Evolutionary conservation across 2,797 vertebrate species (phyloP), one percentile per base, ranked within the genome.

Genomic region (Gymnocypris eckloni): DNA sequence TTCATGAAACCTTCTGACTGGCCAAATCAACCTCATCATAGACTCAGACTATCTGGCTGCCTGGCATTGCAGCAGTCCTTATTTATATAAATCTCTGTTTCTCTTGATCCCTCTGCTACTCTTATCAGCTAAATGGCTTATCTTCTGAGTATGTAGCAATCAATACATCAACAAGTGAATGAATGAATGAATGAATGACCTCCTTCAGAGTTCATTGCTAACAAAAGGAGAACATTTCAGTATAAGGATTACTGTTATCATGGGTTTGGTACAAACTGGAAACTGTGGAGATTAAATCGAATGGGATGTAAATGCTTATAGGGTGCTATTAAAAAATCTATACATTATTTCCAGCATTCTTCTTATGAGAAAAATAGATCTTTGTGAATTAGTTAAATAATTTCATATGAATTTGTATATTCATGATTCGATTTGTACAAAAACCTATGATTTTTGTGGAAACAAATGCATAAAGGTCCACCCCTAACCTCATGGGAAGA

Each of bases 101-200:
- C 28, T 18, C 79, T 10, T 54, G 45, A 48, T 66, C 56, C 54
- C 45, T n/a, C 81, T 82, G 69, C 41, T 48, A 3, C 81, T 75
- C 28, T 67, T 83, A 83, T 76, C 59, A 66, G 81, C 28, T 76
- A 39, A 67, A 84, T 43, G n/a, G 18, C 33, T 76, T 76, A 76
- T 76, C 82, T 28, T 25, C 39, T 54, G 33, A 8, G 20, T 41
- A 48, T 4, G 54, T 39, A 18, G 22, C 1, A 66, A 83, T 84
- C 82, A 66, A 83, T 75, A 66, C 72, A 52, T 66, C 25, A 83
- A 61, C 81, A 77, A 64, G 16, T 20, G 48, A 77, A 76, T 67
- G 72, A 76, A 76, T 77, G 45, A 77, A 84, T 25, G 33, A 66
- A 76, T 77, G 45, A 77, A 84, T 25, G 33, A 66, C 22, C 45